Evolutionary conservation across 2,888 invertebrate species (phyloP), one percentile per base, ranked within the genome.

Genomic region (Trypoxylon attenuatum): DNA sequence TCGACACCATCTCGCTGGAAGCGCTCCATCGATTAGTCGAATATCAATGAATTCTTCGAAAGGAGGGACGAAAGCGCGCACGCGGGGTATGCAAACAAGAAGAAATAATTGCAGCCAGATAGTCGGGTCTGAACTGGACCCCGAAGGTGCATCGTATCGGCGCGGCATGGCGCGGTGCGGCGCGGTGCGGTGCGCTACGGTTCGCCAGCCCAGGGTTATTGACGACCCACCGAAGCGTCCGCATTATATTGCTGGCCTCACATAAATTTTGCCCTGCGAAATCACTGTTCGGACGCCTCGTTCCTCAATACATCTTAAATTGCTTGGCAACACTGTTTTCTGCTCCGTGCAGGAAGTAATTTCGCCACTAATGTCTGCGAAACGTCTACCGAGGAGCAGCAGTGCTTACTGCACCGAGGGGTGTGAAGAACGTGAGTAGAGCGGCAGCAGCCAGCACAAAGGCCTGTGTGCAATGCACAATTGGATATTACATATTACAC

Each of bases 41-140:
- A 61, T 63, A 70, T 61, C 63, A 66, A 63, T 62, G 60, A 49
- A 58, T 70, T 70, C 69, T 60, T 50, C 55, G 71, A 71, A 70
- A 45, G 33, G 41, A 41, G 59, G 45, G 63, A 49, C 49, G 71
- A 57, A 25, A 8, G 64, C 67, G 68, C 59, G 64, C n/a, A n/a
- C 54, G 61, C 27, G 23, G 62, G 54, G 69, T 52, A 76, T 75
- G 73, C 76, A 74, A 79, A 79, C 78, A 77, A 77, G 80, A 81
- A 78, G 80, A 82, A 81, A 71, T 71, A 71, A 81, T 82, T 80
- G 82, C 82, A 81, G 82, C 82, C 78, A 78, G 82, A 82, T 82
- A 82, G 80, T 81, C 77, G 78, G 75, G 65, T 68, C 82, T 69
- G 75, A 71, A 71, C 79, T 77, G 75, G 76, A 72, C 71, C 64